Evolutionary conservation across 2,113 vertebrate genomes (phyloP), one percentile per base, ranked within the genome.

Genomic region (Pipa parva): DNA sequence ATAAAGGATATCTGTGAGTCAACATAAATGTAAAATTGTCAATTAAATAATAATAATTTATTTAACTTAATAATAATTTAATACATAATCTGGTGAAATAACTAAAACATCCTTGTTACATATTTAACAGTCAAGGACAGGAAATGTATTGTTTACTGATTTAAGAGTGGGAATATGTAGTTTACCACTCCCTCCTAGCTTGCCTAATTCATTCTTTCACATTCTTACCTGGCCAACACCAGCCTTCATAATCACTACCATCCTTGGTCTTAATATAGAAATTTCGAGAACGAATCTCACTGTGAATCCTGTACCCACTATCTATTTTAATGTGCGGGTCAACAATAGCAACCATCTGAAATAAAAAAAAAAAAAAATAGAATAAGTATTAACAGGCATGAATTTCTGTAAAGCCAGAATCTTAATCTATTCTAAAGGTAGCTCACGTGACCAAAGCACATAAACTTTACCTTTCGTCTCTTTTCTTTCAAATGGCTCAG

Each of bases 241-340:
- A 97, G 71, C 94, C 94, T 73, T 97, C 92, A 0, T 96, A 97
- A 79, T 97, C 93, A 15, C 71, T 85, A 1, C 94, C 93, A 2
- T 95, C 93, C 72, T 93, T 93, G 17, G 88, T 95, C 75, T 97
- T 97, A 51, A 92, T 63, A 10, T 90, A 95, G 55, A 90, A 87
- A 29, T 82, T 84, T 1, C 62, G 85, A n/a, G 87, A 84, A 12
- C 81, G 81, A 29, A 97, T 82, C 74, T 94, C 93, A 2, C 84
- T 85, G 17, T 97, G 91, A 36, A 97, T 85, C 9, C 86, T 91
- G 76, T 95, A 97, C 20, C 79, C 80, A 1, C 79, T 85, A 72
- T 95, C 95, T 70, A 97, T 88, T 76, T 95, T 97, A 75, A 97
- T 95, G 77, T 97, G 95, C 3, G 95, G 94, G 17, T 97, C 95